Evolutionary conservation across 2,888 invertebrate genomes (phyloP).

Genomic region (Ceraclea dissimilis): DNA sequence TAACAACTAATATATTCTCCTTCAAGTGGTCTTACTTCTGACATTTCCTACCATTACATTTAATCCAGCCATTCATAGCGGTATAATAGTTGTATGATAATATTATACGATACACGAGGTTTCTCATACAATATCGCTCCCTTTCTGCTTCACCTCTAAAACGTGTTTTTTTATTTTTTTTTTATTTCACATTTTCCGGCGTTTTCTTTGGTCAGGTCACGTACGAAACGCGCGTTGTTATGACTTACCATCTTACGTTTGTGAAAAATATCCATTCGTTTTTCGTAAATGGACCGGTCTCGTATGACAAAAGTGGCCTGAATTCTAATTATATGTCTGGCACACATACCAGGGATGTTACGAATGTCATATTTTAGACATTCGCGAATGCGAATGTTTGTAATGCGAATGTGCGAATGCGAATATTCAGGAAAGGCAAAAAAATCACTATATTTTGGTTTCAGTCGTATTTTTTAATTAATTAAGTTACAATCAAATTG

Average conservation of each 20-base stretch:
- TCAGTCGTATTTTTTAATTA: too few species aligned
- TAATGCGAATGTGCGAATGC: too few species aligned
- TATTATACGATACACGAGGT: slow-evolving; percentile 13
- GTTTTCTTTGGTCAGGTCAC: slow-evolving; percentile 19
- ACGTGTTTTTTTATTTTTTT: slow-evolving; percentile 7
- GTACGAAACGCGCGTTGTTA: slow-evolving; percentile 21
- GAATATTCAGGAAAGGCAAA: too few species aligned
- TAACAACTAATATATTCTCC: slow-evolving; percentile 3
- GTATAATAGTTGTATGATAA: slow-evolving; percentile 18
- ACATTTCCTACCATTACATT: slow-evolving; percentile 6
- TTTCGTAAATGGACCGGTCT: slow-evolving; percentile 12
- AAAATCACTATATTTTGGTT: too few species aligned
- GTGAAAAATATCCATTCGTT: slow-evolving; percentile 18
- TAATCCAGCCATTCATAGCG: slow-evolving; percentile 7
- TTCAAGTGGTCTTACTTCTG: slow-evolving; percentile 1
- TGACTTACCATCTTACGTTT: slow-evolving; percentile 21
- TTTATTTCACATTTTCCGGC: slow-evolving; percentile 18
- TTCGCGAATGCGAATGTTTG: too few species aligned
- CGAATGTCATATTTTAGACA: too few species aligned
- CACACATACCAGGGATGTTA: too few species aligned
- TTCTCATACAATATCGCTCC: slow-evolving; percentile 7
- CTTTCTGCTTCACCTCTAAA: slow-evolving; percentile 1
- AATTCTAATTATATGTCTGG: not conserved
- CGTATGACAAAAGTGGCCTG: not conserved
- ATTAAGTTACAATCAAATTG: too few species aligned